Conservation (phyloP, 2,888 invertebrate species). For the Metallyticus violacea region DNA sequence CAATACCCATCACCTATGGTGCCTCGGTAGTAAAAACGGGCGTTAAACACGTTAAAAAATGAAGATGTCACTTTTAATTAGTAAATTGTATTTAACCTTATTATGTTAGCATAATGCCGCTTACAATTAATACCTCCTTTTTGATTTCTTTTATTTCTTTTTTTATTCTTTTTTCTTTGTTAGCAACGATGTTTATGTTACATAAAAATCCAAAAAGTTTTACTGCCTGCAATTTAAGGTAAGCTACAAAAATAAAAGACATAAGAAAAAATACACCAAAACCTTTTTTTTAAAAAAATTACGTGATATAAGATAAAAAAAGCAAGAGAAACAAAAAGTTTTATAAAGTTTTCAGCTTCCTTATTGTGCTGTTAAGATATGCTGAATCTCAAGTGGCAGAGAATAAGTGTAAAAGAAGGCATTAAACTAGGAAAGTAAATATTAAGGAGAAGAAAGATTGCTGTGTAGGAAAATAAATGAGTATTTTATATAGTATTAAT, state of each 20-base stretch:
- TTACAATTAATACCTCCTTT: not conserved
- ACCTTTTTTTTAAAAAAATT: too few relatives aligned
- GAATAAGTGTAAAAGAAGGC: not conserved
- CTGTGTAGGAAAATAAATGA: too few relatives aligned
- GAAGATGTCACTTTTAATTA: too few relatives aligned
- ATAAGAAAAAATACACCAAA: too few relatives aligned
- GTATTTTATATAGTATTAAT: too few relatives aligned
- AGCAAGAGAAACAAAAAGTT: not conserved
- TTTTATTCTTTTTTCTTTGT: not conserved
- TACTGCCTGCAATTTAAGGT: not conserved
- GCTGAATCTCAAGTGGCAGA: not conserved
- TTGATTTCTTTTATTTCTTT: not conserved
- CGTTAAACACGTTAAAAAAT: too few relatives aligned
- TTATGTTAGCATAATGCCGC: too few relatives aligned
- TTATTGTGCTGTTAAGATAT: not conserved
- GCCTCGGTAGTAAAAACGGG: too few relatives aligned
- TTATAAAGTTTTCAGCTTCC: not conserved
- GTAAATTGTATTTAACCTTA: too few relatives aligned
- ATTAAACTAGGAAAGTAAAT: not conserved
- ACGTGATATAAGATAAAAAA: not conserved
- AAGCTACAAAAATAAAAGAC: not conserved
- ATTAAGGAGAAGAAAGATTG: not conserved
- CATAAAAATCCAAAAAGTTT: not conserved
- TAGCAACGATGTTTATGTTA: not conserved
- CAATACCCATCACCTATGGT: too few relatives aligned